Base-by-base conservation (phyloP, 53 echinoderm and acorn worm species). In the Mesocentrotus franciscanus region DNA sequence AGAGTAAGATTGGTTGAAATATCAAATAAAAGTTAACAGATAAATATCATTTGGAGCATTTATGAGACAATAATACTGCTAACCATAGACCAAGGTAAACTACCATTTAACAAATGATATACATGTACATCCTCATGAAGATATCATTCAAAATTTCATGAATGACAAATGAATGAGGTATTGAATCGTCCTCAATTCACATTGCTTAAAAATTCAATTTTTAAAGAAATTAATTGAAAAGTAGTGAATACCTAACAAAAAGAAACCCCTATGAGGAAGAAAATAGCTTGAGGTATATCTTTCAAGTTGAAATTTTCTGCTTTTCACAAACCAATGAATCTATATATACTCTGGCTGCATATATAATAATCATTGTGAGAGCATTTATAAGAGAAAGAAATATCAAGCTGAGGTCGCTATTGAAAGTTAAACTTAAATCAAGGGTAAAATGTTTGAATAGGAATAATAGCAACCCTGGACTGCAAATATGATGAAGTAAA, bases 371-470 rank as follows among this genome's bases (percentile, higher is more conserved):
- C 36, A 81, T 36, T 12, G 42, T 42, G 42, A 36, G 36, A 81
- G 32, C 29, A 74, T 81, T 7, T 81, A 20, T 14, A 78, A 33
- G 4, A 33, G 15, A 78, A 6, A 42, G 81, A 81, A 20, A 81
- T 0, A 81, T 9, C 4, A 81, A 36, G 17, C 81, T 30, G 32
- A 36, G 81, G 35, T 75, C 13, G 30, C 13, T 10, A 32, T 68
- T 68, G 68, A 29, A 39, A 14, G 15, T 78, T 16, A 78, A 16
- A 42, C 36, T 81, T 81, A 81, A 33, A 81, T 81, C 81, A 81
- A 81, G 81, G 81, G 6, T 42, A 81, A 13, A 18, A 81, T 81
- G 9, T 81, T 81, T 81, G 42, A 81, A 81, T 81, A 81, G 81
- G 42, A 81, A 81, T 81, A 42, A 81, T 81, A 39, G 81, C 81